These are phyloP conservation scores for Brachyistius frenatus DNA, from an alignment of 2,113 vertebrate genomes.

Conservation along the genomic window DNA sequence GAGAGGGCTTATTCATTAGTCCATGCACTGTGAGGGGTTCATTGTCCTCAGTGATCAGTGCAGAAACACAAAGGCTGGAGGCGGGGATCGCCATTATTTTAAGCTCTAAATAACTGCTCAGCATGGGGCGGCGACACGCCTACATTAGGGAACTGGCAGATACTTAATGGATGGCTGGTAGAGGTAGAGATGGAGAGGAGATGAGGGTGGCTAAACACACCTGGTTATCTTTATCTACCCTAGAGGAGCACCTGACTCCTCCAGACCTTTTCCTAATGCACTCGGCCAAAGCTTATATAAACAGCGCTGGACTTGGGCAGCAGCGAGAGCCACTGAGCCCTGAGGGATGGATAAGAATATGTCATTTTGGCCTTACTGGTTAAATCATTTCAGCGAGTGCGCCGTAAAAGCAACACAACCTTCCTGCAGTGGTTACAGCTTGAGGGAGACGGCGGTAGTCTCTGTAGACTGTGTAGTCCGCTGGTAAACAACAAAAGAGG, in stretches of 20 bases:
- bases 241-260: constrained; percentile 53
- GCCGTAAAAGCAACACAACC: constrained; percentile 25
- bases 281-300: constrained; percentile 49
- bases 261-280: constrained; percentile 10
- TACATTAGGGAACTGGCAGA: constrained; percentile 72
- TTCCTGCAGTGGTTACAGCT: constrained; percentile 27
- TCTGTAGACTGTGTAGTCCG: constrained; percentile 57
- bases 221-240: constrained; percentile 73
- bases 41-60: constrained; percentile 76
- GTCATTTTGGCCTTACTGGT: constrained; percentile 46
- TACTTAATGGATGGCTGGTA: constrained; percentile 60
- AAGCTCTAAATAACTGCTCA: constrained; percentile 78
- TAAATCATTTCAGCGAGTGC: constrained; percentile 31
- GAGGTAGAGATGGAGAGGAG: constrained; percentile 46
- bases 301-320: constrained; percentile 37
- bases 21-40: constrained; percentile 70
- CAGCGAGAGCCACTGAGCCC: constrained; percentile 38
- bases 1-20: constrained; percentile 81
- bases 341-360: constrained; percentile 55
- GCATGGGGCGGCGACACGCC: constrained; percentile 63
- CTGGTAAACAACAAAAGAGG: constrained; percentile 68
- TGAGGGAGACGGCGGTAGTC: not conserved
- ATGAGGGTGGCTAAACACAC: constrained; percentile 76
- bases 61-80: constrained; percentile 74
- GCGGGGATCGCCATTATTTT: constrained; percentile 76